These are phyloP conservation scores for Latrodectus hesperus DNA, from an alignment of 2,888 invertebrate genomes.

Conservation along the genomic window DNA sequence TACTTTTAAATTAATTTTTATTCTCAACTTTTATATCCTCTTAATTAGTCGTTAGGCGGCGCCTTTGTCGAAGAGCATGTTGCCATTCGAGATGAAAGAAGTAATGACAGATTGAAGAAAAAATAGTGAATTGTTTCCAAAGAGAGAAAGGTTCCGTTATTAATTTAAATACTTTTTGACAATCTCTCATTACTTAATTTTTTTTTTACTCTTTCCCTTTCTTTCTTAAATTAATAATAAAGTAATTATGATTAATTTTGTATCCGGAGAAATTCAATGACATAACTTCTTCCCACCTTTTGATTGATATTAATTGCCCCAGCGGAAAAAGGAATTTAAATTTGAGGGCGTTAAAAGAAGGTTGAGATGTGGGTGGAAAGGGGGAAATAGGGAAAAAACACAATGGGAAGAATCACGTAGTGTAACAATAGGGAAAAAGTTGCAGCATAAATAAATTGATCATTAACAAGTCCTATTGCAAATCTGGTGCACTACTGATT, in stretches of 20 bases:
- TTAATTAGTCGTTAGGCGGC: conserved; percentile 68
- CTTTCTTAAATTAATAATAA: conserved; percentile 68
- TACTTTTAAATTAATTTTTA: conserved; percentile 63
- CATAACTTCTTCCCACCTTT: conserved; percentile 62
- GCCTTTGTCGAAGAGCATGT: conserved; percentile 66
- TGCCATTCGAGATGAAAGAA: conserved; percentile 68
- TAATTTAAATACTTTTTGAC: conserved; percentile 68
- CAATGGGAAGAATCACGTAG: conserved; percentile 5
- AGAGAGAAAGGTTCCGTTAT: conserved; percentile 63
- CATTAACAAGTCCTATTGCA: conserved; percentile 51
- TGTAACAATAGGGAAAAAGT: conserved; percentile 13
- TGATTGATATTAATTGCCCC: conserved; percentile 66
- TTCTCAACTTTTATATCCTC: conserved; percentile 51
- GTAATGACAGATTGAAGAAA: conserved; percentile 37
- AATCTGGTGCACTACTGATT: conserved; percentile 44
- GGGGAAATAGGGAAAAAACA: conserved; percentile 18
- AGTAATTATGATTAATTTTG: conserved; percentile 68
- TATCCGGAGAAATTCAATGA: conserved; percentile 53
- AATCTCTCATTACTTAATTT: conserved; percentile 66
- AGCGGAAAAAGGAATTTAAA: conserved; percentile 55
- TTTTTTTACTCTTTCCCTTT: conserved; percentile 43
- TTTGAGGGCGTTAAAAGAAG: conserved; percentile 9
- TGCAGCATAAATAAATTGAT: conserved; percentile 56
- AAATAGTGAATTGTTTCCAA: conserved; percentile 53
- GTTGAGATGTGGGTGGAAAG: neutral